Evolutionary conservation across 2,888 invertebrate genomes (phyloP), one percentile per base, ranked within the genome.

Genomic region (Catocala nupta): DNA sequence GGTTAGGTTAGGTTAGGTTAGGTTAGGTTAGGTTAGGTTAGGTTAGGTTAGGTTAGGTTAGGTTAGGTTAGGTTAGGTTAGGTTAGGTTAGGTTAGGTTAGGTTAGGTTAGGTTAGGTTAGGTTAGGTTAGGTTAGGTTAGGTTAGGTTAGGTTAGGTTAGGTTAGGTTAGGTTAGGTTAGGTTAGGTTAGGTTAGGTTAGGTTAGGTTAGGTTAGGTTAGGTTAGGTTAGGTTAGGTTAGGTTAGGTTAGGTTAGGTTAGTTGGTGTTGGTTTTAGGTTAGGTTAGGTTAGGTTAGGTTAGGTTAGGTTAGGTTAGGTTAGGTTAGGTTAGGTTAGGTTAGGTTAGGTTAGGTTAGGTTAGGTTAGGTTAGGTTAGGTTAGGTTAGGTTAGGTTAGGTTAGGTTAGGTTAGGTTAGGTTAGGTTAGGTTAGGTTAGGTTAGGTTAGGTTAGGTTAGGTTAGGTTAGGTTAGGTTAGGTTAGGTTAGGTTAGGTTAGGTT

Each of bases 161-260:
- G 70, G 74, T 70, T 74, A 71, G 71, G 74, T 71, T 74, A 74
- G 74, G 74, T 75, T 75, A 75, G 74, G 74, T 75, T 72, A 66
- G 73, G 66, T 70, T 69, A 68, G 70, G 67, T 68, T 65, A 68
- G 72, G 72, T 72, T 72, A 72, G 72, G 73, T 73, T 73, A 71
- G 70, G 74, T 70, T 71, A 65, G 71, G 68, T 69, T 67, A 66
- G 69, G 68, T 70, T 71, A 65, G 70, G 65, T 68, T 70, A 70
- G 69, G 67, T 71, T 69, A 69, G 73, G 73, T 71, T 71, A 73
- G 51, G 71, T 74, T 70, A 67, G 68, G 71, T 67, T 71, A 68
- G 64, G 64, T 64, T 65, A 59, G 65, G 65, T 65, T 65, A 59
- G 59, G 60, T 59, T 59, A 60, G 55, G 55, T 52, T 64, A 48